Evolutionary conservation across 1,140 invertebrate genomes (phyloP), one percentile per base, ranked within the genome.

Genomic region (Drosophila punjabiensis): DNA sequence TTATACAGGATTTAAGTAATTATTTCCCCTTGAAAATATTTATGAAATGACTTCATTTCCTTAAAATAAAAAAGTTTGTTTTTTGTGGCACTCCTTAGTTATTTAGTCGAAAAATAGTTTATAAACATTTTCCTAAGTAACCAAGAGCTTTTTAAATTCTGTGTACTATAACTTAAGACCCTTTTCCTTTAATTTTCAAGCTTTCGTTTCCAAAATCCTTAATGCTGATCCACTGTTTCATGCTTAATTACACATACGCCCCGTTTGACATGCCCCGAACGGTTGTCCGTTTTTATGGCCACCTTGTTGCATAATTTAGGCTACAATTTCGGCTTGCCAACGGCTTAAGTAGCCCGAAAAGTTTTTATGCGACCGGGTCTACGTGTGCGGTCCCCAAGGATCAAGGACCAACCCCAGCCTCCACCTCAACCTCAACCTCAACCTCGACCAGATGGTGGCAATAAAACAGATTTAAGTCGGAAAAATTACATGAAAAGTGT

Each of bases 391-490:
- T 75, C 73, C 68, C 73, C 50, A 45, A 56, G 37, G 77, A 41
- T 14, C 47, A 50, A 52, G 30, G 24, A 24, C 24, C 24, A 60
- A 41, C n/a, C 20, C 16, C 30, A 53, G 33, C 47, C 18, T 33
- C 33, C 5, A n/a, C 35, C 37, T 14, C n/a, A 32, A 28, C 28
- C 32, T 18, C 24, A 20, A 35, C 48, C 37, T 35, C 47, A 45
- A 35, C 47, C 37, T 33, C 41, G 37, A 24, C 37, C 64, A 47
- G 39, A 33, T 47, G 67, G 50, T n/a, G 71, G 76, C 85, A 85
- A 89, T 88, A 89, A 88, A 89, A 90, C 86, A 86, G 86, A 89
- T 89, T 89, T 79, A 67, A 77, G 64, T 81, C 47, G 71, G 70
- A 74, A 63, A 69, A 85, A 90, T 85, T 66, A 65, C 69, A 81